These are phyloP conservation scores for Micoletzkya japonica DNA, from an alignment of 2,888 invertebrate species.

Conservation along the genomic window DNA sequence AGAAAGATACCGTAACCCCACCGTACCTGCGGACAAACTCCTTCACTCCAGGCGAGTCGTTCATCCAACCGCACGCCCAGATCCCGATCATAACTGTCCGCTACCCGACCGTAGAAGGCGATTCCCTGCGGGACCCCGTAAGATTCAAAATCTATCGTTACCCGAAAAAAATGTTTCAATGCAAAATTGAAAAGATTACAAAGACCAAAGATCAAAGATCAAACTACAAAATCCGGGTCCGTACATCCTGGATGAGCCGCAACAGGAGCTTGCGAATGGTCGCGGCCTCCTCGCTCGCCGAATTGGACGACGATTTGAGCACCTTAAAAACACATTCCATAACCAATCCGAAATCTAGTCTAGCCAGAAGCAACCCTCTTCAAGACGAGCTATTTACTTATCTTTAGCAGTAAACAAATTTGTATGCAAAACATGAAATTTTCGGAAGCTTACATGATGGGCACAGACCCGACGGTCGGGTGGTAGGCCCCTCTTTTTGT, in stretches of 20 bases:
- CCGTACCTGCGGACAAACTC: not conserved
- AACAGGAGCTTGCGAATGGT: constrained; percentile 11
- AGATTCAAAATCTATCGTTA: not conserved
- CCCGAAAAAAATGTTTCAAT: not conserved
- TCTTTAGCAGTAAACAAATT: not conserved
- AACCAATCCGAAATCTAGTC: too few species aligned
- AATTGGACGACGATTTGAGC: constrained; percentile 22
- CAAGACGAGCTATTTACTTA: not conserved
- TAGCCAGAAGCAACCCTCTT: too few species aligned
- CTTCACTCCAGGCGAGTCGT: not conserved
- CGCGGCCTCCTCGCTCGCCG: constrained; percentile 10
- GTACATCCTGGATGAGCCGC: constrained; percentile 24
- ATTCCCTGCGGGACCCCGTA: too few species aligned
- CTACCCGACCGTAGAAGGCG: not conserved
- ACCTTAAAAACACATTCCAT: constrained; percentile 5
- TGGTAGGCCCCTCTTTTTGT: too few species aligned
- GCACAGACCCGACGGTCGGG: too few species aligned
- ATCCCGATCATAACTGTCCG: not conserved
- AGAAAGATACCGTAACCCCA: too few species aligned
- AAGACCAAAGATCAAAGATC: not conserved
- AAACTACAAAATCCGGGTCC: not conserved
- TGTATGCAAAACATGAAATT: too few species aligned
- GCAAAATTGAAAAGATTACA: not conserved
- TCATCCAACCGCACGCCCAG: not conserved
- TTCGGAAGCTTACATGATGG: too few species aligned